Conservation (phyloP, 2,797 vertebrate genomes). For the Chrysocyon brachyurus region DNA sequence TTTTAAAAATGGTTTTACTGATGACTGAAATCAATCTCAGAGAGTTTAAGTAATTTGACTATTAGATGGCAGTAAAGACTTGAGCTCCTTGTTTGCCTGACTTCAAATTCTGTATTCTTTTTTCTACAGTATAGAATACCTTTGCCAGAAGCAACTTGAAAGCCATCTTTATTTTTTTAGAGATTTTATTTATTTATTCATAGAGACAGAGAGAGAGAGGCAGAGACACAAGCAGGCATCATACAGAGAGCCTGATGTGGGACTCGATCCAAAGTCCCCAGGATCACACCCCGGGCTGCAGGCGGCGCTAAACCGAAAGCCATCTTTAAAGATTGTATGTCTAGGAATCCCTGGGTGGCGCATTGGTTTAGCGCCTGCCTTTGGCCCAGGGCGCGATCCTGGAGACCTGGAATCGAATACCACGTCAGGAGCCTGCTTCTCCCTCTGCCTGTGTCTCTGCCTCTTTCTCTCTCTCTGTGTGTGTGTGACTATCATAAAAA, state of each 20-base stretch:
- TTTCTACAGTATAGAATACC: background rate
- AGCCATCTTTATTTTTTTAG: background rate
- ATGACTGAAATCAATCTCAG: background rate
- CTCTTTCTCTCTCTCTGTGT: too few relatives aligned
- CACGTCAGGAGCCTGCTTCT: too few relatives aligned
- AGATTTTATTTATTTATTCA: too few relatives aligned
- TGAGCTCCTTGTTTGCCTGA: background rate
- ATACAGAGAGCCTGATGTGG: too few relatives aligned
- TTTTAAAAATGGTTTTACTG: slow-evolving; percentile 11
- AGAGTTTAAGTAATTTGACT: background rate
- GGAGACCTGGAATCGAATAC: too few relatives aligned
- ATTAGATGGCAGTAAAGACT: background rate
- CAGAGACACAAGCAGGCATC: too few relatives aligned
- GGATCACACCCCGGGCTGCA: too few relatives aligned
- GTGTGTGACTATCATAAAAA: background rate
- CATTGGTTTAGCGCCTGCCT: too few relatives aligned
- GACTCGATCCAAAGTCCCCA: too few relatives aligned
- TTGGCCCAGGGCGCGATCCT: too few relatives aligned
- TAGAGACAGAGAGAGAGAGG: too few relatives aligned
- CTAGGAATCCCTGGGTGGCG: background rate
- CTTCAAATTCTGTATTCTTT: background rate
- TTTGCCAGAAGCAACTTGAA: background rate
- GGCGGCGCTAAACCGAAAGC: background rate
- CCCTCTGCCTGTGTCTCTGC: too few relatives aligned
- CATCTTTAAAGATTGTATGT: background rate